Evolutionary conservation across 2,888 invertebrate species (phyloP).

Genomic region (Acanthosepion esculentum): DNA sequence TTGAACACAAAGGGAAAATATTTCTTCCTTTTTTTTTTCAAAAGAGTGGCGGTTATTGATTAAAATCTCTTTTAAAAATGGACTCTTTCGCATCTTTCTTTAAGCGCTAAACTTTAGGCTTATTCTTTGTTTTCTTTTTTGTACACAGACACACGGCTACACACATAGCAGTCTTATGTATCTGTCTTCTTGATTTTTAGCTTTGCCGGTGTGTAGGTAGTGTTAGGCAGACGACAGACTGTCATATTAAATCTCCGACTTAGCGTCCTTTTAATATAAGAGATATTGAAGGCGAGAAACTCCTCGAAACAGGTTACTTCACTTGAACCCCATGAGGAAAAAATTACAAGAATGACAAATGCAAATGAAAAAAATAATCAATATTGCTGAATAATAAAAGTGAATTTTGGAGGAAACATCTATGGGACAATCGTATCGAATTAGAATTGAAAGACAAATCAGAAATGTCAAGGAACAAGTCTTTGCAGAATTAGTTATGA

Average conservation of each 20-base stretch:
- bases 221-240: neutral
- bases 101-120: neutral
- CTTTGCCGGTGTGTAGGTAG: neutral
- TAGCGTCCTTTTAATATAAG: neutral
- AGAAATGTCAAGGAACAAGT: neutral
- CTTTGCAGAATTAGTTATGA: conserved; percentile 33
- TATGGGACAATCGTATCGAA: neutral
- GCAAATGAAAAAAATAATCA: neutral
- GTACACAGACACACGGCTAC: neutral
- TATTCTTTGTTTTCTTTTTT: neutral
- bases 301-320: neutral
- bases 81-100: neutral
- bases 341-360: neutral
- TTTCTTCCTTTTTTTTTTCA: neutral
- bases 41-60: neutral
- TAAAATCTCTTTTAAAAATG: neutral
- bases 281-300: neutral
- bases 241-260: neutral
- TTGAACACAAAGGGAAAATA: no score
- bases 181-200: neutral
- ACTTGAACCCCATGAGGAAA: neutral
- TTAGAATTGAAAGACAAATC: neutral
- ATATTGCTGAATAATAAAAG: neutral
- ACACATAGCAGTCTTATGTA: neutral
- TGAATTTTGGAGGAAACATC: neutral